Percentiles rank a stretch among this genome's conserved stretches.
Conservation (phyloP, 2,797 vertebrate species). For the Myoxocephalus aenaeus region DNA sequence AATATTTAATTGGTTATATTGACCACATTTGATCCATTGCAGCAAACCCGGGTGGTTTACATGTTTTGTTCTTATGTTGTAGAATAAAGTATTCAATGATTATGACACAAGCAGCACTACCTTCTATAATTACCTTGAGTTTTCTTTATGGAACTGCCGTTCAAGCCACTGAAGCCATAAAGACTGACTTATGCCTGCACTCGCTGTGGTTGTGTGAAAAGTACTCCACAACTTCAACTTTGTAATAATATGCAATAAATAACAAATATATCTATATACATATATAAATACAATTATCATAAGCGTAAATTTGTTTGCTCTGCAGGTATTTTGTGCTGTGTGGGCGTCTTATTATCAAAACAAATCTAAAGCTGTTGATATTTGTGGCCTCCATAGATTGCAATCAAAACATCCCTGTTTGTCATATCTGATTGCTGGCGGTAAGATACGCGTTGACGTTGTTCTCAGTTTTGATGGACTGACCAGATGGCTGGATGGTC, state of each 20-base stretch:
- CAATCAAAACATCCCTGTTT: slow-evolving; percentile 34
- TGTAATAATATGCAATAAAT: slow-evolving; percentile 17
- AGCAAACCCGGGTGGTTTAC: neutral
- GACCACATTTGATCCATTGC: neutral
- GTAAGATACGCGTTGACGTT: slow-evolving; percentile 35
- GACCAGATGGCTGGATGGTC: slow-evolving; percentile 14
- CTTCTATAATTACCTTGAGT: slow-evolving; percentile 10
- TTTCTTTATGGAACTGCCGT: slow-evolving; percentile 33
- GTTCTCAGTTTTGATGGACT: slow-evolving; percentile 31
- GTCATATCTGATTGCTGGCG: slow-evolving; percentile 43
- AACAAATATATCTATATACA: neutral
- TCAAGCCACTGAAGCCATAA: slow-evolving; percentile 1
- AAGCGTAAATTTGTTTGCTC: slow-evolving; percentile 6
- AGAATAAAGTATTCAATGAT: slow-evolving; percentile 9
- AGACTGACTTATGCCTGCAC: neutral
- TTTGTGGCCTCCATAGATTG: slow-evolving; percentile 30
- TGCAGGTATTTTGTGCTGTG: neutral
- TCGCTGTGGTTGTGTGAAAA: neutral
- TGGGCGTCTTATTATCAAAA: slow-evolving; percentile 35
- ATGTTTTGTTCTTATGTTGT: neutral
- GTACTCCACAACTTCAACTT: slow-evolving; percentile 16
- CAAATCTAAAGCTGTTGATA: slow-evolving; percentile 15
- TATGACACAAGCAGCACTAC: slow-evolving; percentile 3
- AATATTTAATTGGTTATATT: neutral
- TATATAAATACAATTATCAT: neutral